phyloP scores from a whole-genome alignment of 1,140 invertebrate species.

The Araneus ventricosus region DNA sequence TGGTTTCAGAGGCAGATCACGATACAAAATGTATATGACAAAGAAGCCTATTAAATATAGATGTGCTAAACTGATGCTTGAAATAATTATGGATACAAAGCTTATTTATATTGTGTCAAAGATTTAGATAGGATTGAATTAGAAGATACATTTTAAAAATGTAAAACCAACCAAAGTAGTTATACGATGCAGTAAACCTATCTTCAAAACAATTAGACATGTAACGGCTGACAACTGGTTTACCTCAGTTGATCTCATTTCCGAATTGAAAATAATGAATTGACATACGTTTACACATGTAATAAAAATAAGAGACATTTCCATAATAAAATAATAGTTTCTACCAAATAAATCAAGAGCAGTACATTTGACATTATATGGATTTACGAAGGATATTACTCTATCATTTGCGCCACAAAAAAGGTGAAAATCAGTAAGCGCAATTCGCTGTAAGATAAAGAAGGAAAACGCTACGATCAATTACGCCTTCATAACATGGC shows the following conservation, averaged over 20 bases:
- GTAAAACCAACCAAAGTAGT: conserved; percentile 32
- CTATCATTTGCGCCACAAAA: conserved; percentile 76
- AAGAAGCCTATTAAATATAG: too few relatives aligned
- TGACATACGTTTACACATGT: conserved; percentile 75
- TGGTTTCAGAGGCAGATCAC: too few relatives aligned
- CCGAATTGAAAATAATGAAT: conserved; percentile 57
- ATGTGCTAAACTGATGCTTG: too few relatives aligned
- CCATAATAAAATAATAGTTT: conserved; percentile 23
- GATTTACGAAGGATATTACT: conserved; percentile 61
- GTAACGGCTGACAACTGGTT: conserved; percentile 75
- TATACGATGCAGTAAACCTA: conserved; percentile 38
- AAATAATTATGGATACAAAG: background rate
- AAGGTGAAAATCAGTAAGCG: conserved; percentile 75
- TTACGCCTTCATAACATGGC: too few relatives aligned
- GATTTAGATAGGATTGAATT: background rate
- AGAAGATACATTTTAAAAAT: too few relatives aligned
- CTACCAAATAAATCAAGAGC: conserved; percentile 30
- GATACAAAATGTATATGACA: too few relatives aligned
- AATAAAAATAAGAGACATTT: conserved; percentile 72
- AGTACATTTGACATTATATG: conserved; percentile 34
- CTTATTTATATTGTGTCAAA: conserved; percentile 30
- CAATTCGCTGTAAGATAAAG: too few relatives aligned
- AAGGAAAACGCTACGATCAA: too few relatives aligned
- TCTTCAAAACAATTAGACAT: conserved; percentile 59
- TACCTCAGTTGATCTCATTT: conserved; percentile 31